Evolutionary conservation across 2,797 vertebrate species (phyloP).

Genomic region (Rallus crepitans): DNA sequence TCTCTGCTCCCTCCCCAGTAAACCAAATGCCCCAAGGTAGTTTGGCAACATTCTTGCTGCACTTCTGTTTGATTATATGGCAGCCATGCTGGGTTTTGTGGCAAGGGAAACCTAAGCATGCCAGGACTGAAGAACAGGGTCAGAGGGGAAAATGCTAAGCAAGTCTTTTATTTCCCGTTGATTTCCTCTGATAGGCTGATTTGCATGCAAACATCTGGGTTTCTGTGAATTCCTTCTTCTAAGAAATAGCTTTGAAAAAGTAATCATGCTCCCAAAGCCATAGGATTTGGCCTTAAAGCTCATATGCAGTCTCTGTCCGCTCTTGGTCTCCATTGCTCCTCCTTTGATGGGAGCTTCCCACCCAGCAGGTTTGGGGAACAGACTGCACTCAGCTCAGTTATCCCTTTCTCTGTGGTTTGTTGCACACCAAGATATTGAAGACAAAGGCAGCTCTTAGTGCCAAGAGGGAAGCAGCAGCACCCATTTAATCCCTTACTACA

Average conservation of each 20-base stretch:
- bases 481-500: neutral
- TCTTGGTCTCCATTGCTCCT: neutral
- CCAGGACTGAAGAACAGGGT: neutral
- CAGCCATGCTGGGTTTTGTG: neutral
- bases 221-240: neutral
- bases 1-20: neutral
- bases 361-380: neutral
- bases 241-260: neutral
- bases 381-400: neutral
- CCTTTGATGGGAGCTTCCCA: neutral
- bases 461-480: neutral
- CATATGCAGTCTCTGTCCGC: neutral
- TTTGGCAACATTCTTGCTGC: neutral
- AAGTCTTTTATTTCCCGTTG: conserved; percentile 1
- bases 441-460: neutral
- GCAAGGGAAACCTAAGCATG: neutral
- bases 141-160: neutral
- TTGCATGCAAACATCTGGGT: neutral
- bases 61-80: neutral
- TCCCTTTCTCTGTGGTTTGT: neutral
- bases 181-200: conserved; percentile 19
- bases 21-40: neutral
- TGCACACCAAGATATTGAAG: neutral
- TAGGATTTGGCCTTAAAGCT: neutral
- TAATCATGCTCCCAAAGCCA: neutral